phyloP scores from a whole-genome alignment of 2,113 vertebrate genomes.

The Brachyhypopomus occidentalis region DNA sequence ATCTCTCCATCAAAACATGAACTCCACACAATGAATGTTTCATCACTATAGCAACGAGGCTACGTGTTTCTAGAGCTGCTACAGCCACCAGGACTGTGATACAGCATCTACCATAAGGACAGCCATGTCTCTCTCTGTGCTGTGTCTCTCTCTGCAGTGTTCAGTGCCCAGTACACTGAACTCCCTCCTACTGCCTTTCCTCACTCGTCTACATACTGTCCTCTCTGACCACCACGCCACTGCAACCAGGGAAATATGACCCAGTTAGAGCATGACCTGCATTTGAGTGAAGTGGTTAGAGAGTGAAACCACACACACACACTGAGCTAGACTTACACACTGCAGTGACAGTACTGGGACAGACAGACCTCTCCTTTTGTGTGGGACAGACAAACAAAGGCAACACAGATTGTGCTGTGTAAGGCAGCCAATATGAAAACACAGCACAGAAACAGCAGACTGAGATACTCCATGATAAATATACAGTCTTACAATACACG shows the following conservation, averaged over 20 bases:
- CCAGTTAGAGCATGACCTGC: slow-evolving; percentile 38
- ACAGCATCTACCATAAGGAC: slow-evolving; percentile 19
- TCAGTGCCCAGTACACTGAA: too few relatives aligned
- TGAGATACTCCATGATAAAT: too few relatives aligned
- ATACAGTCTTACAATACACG: too few relatives aligned
- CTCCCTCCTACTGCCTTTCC: slow-evolving; percentile 23
- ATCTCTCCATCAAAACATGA: slow-evolving; percentile 48
- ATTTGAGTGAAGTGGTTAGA: neutral
- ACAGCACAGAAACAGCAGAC: too few relatives aligned
- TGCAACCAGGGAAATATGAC: slow-evolving; percentile 31
- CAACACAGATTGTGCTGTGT: too few relatives aligned
- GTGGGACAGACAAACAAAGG: too few relatives aligned
- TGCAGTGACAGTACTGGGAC: too few relatives aligned
- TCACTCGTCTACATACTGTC: slow-evolving; percentile 37
- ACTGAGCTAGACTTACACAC: neutral
- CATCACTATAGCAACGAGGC: slow-evolving; percentile 11
- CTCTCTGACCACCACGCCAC: slow-evolving; percentile 32
- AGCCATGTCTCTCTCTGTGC: neutral
- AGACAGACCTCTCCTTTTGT: too few relatives aligned
- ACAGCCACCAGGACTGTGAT: slow-evolving; percentile 12
- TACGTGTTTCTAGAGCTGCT: neutral
- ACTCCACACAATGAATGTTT: slow-evolving; percentile 14
- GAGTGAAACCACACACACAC: neutral
- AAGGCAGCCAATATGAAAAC: too few relatives aligned
- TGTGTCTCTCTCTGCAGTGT: slow-evolving; percentile 29